Conservation (phyloP, 2,888 invertebrate genomes). For the Hipparchia semele region DNA sequence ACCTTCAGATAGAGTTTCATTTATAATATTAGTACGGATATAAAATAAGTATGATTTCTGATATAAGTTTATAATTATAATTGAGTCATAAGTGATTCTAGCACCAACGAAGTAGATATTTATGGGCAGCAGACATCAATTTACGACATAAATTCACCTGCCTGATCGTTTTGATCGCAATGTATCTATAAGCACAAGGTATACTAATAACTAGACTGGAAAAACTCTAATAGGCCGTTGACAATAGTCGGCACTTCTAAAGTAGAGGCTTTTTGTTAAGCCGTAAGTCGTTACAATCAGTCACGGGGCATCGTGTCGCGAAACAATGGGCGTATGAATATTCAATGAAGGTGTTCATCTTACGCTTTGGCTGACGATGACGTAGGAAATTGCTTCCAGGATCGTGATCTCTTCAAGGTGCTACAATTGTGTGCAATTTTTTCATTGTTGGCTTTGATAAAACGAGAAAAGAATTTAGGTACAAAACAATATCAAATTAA, state of each 20-base stretch:
- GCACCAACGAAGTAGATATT: too few relatives aligned
- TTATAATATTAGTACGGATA: too few relatives aligned
- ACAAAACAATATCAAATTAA: too few relatives aligned
- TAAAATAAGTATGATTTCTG: too few relatives aligned
- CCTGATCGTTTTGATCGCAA: neutral
- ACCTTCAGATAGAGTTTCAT: too few relatives aligned
- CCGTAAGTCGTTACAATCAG: constrained; percentile 44
- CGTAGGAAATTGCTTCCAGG: constrained; percentile 21
- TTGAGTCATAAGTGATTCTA: too few relatives aligned
- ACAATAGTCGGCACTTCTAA: constrained; percentile 46
- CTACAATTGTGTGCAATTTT: too few relatives aligned
- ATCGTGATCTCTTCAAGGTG: constrained; percentile 6
- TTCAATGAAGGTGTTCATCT: constrained; percentile 47
- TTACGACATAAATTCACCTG: too few relatives aligned
- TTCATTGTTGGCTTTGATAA: neutral
- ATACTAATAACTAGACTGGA: neutral
- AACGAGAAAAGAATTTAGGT: neutral
- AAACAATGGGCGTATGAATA: constrained; percentile 53
- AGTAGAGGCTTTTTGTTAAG: constrained; percentile 42
- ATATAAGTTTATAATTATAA: too few relatives aligned
- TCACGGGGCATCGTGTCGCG: constrained; percentile 46
- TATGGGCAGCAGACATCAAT: too few relatives aligned
- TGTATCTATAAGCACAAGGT: neutral
- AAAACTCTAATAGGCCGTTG: neutral
- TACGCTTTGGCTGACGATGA: constrained; percentile 20